A percentile compares a stretch with the other conserved stretches of the same genome.
Evolutionary conservation across 2,888 invertebrate genomes (phyloP).

Genomic region (Microplitis manilae): DNA sequence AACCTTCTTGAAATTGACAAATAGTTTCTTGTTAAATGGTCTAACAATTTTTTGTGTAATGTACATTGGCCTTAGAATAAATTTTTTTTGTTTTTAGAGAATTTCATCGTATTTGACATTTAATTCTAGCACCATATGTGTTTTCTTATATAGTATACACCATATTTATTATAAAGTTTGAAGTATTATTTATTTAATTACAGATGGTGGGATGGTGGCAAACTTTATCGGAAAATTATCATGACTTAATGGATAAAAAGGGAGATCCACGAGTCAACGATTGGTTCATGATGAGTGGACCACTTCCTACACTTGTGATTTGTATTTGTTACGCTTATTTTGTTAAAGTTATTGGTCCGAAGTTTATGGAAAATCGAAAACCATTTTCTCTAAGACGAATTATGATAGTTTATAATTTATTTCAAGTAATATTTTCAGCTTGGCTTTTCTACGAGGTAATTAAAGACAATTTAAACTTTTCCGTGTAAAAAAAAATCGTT

Average conservation of each 20-base stretch:
- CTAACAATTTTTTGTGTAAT: slow-evolving; percentile 15
- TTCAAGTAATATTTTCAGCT: slow-evolving; percentile 84
- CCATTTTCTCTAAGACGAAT: slow-evolving; percentile 83
- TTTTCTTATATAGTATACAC: no score
- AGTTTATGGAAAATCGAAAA: slow-evolving; percentile 88
- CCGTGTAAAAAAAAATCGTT: neutral
- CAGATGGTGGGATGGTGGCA: slow-evolving; percentile 77
- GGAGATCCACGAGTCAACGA: slow-evolving; percentile 86
- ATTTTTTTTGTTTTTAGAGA: neutral
- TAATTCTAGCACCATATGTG: neutral
- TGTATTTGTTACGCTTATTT: slow-evolving; percentile 83
- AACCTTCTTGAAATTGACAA: slow-evolving; percentile 26
- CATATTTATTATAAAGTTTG: neutral
- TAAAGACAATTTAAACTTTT: neutral
- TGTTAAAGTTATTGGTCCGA: slow-evolving; percentile 85
- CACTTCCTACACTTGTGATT: slow-evolving; percentile 83
- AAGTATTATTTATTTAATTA: slow-evolving; percentile 45
- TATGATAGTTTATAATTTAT: slow-evolving; percentile 87
- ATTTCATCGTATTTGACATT: neutral
- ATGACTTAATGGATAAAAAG: slow-evolving; percentile 87
- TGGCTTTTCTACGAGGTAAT: slow-evolving; percentile 83
- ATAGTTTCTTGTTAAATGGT: neutral
- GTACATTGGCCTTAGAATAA: neutral
- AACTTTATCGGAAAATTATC: slow-evolving; percentile 78
- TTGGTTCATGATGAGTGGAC: slow-evolving; percentile 88